phyloP scores from a whole-genome alignment of 2,888 invertebrate genomes.

The Drosophila melanosoma region DNA sequence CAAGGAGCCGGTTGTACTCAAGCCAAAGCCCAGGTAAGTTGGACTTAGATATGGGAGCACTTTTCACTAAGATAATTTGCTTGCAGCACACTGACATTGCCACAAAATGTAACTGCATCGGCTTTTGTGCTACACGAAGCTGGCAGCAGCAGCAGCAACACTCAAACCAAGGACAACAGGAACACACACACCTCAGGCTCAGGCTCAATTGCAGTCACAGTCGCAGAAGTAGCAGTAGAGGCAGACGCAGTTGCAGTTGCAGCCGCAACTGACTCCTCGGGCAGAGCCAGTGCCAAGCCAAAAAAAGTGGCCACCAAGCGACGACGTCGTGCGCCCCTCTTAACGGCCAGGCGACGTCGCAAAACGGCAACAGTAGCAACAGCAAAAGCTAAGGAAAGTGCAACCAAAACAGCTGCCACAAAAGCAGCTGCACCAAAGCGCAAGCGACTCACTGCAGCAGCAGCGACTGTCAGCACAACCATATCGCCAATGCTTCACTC shows the following conservation, averaged over 20 bases:
- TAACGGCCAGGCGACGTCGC: slow-evolving; percentile 49
- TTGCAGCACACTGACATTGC: slow-evolving; percentile 64
- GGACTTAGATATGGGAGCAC: fast-evolving
- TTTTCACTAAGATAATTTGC: background rate
- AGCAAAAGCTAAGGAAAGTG: slow-evolving; percentile 3
- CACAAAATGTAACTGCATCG: slow-evolving; percentile 59
- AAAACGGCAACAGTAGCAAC: slow-evolving; percentile 19
- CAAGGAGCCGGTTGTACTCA: slow-evolving; percentile 30
- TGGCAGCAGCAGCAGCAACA: slow-evolving; percentile 26
- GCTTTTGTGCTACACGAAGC: slow-evolving; percentile 63
- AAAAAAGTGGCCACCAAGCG: slow-evolving; percentile 63
- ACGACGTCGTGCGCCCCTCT: slow-evolving; percentile 66
- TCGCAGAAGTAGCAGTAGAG: background rate
- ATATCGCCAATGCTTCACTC: slow-evolving; percentile 57
- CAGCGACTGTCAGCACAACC: slow-evolving; percentile 28
- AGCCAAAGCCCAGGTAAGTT: slow-evolving; percentile 68
- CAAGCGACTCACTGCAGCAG: slow-evolving; percentile 30
- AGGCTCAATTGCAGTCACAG: slow-evolving; percentile 7
- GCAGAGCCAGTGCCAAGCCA: slow-evolving; percentile 35
- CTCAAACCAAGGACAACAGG: slow-evolving; percentile 46
- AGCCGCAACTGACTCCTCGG: background rate
- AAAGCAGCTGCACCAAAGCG: slow-evolving; percentile 35
- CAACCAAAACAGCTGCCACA: slow-evolving; percentile 6
- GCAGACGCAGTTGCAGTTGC: background rate
- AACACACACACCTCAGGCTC: slow-evolving; percentile 72